phyloP scores from a whole-genome alignment of 2,113 vertebrate species.

The Odocoileus hemionus region DNA sequence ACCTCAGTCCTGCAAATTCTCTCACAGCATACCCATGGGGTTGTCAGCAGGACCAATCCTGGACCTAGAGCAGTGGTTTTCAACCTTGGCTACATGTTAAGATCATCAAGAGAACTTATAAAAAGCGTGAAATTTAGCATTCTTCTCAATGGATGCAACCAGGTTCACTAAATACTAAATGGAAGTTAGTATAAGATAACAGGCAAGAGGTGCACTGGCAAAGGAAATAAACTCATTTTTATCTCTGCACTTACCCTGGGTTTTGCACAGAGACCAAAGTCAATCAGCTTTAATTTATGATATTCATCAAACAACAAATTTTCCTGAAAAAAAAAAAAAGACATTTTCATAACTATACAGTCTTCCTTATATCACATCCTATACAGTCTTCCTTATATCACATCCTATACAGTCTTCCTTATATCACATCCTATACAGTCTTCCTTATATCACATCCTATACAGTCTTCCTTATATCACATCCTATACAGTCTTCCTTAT shows the following conservation, averaged over 20 bases:
- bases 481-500: not conserved
- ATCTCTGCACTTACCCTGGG: conserved; percentile 86
- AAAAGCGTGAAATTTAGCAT: not conserved
- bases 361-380: conserved; percentile 14
- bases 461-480: too few relatives aligned
- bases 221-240: not conserved
- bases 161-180: not conserved
- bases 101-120: conserved; percentile 33
- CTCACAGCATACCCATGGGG: not conserved
- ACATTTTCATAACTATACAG: conserved; percentile 17
- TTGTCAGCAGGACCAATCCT: not conserved
- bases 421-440: not conserved
- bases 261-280: conserved; percentile 96
- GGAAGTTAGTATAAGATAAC: not conserved
- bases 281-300: conserved; percentile 95
- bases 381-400: not conserved
- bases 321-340: conserved; percentile 85
- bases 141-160: not conserved
- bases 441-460: conserved; percentile 6
- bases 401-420: too few relatives aligned
- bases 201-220: not conserved
- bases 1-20: not conserved
- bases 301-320: conserved; percentile 93
- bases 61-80: not conserved
- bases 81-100: not conserved